These are phyloP conservation scores for Polydrusus cervinus DNA, from an alignment of 2,888 invertebrate species.

Conservation along the genomic window DNA sequence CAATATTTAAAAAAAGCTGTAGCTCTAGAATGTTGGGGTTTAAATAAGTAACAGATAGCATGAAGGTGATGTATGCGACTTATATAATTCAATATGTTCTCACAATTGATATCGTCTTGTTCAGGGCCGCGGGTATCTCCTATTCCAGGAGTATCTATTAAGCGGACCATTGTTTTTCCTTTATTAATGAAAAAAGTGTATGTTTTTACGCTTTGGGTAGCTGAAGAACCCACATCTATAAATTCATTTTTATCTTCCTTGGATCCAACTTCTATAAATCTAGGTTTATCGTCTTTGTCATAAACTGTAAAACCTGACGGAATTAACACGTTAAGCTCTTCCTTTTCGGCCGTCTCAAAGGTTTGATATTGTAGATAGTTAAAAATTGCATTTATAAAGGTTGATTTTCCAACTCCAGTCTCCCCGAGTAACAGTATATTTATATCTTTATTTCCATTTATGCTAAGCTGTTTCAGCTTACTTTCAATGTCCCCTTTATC, in stretches of 20 bases:
- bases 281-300: conserved; percentile 59
- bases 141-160: conserved; percentile 67
- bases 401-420: conserved; percentile 68
- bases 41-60: conserved; percentile 65
- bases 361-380: conserved; percentile 63
- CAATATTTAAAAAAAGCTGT: conserved; percentile 66
- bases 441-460: conserved; percentile 55
- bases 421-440: conserved; percentile 67
- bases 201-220: conserved; percentile 60
- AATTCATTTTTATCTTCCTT: conserved; percentile 60
- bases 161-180: conserved; percentile 57
- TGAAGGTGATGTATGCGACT: conserved; percentile 63
- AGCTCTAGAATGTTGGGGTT: conserved; percentile 63
- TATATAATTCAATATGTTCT: conserved; percentile 64
- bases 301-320: conserved; percentile 61
- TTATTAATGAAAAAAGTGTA: conserved; percentile 59
- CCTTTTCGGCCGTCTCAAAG: conserved; percentile 59
- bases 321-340: conserved; percentile 61
- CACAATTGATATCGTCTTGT: conserved; percentile 63
- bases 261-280: conserved; percentile 57
- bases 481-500: not conserved
- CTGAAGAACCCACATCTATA: conserved; percentile 56
- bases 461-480: conserved; percentile 17
- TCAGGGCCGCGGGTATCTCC: conserved; percentile 60
- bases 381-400: conserved; percentile 66